Evolutionary conservation across 2,113 vertebrate genomes (phyloP).

Genomic region (Hippolais icterina): DNA sequence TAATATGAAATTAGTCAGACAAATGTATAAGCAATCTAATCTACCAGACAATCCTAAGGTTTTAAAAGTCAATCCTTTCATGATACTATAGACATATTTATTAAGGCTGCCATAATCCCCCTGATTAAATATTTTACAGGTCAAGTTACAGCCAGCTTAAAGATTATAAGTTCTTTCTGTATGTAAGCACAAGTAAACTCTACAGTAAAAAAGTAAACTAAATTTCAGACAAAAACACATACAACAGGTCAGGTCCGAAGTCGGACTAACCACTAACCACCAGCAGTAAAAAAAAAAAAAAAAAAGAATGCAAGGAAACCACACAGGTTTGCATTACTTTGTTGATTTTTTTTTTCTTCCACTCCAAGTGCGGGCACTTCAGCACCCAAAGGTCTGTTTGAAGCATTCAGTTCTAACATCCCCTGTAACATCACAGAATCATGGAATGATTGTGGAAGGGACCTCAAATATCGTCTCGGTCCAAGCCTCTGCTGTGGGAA

Average conservation of each 20-base stretch:
- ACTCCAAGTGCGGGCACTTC: not conserved
- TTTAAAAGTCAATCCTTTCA: not conserved
- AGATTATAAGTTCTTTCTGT: not conserved
- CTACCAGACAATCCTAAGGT: not conserved
- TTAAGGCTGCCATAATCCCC: not conserved
- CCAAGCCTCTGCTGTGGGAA: rapidly evolving
- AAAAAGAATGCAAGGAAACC: not conserved
- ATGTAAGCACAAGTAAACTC: not conserved
- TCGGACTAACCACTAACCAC: not conserved
- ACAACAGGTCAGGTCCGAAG: not conserved
- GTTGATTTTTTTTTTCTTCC: not conserved
- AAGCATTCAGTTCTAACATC: not conserved
- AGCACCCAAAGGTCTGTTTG: not conserved
- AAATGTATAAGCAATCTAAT: not conserved
- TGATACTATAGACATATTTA: not conserved
- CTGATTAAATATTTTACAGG: not conserved
- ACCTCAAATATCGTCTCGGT: rapidly evolving
- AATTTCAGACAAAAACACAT: not conserved
- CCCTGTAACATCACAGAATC: not conserved
- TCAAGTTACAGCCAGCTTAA: not conserved
- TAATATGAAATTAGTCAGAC: not conserved
- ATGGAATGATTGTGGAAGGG: not conserved
- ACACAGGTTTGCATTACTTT: not conserved
- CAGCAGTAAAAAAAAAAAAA: not conserved
- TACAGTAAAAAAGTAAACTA: too few species aligned